Conservation (phyloP, 2,113 vertebrate species). For the Isichthys henryi region DNA sequence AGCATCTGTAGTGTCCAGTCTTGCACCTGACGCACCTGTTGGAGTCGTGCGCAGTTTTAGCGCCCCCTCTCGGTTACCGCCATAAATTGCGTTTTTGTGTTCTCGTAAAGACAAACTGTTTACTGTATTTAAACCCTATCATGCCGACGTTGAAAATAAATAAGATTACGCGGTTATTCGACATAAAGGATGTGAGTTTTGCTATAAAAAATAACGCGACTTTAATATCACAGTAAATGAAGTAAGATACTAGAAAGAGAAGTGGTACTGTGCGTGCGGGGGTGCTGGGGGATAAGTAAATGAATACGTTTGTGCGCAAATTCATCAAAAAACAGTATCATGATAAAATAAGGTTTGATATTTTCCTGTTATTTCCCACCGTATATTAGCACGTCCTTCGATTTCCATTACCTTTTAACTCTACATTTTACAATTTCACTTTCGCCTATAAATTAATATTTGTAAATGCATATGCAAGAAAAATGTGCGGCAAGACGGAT, state of each 20-base stretch:
- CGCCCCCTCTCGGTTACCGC: constrained; percentile 4
- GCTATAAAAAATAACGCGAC: background rate
- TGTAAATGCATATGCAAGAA: background rate
- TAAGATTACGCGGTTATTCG: background rate
- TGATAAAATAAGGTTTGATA: background rate
- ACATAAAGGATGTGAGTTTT: background rate
- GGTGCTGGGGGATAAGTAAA: background rate
- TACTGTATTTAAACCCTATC: constrained; percentile 19
- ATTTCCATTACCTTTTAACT: background rate
- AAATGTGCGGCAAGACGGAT: background rate
- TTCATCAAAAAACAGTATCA: constrained; percentile 1
- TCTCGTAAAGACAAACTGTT: constrained; percentile 8
- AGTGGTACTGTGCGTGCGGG: background rate
- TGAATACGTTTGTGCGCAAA: background rate
- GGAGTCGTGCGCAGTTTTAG: background rate
- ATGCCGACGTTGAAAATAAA: background rate
- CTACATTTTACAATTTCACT: background rate
- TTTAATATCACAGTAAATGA: background rate
- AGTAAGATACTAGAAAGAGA: background rate
- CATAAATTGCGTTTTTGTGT: constrained; percentile 1
- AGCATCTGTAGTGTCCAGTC: background rate
- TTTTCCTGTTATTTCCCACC: background rate
- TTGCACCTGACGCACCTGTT: constrained; percentile 16
- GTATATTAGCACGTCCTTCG: background rate
- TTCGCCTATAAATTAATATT: background rate